Evolutionary conservation across 2,888 invertebrate species (phyloP), one percentile per base, ranked within the genome.

Genomic region (Drosophila fulvimacula): DNA sequence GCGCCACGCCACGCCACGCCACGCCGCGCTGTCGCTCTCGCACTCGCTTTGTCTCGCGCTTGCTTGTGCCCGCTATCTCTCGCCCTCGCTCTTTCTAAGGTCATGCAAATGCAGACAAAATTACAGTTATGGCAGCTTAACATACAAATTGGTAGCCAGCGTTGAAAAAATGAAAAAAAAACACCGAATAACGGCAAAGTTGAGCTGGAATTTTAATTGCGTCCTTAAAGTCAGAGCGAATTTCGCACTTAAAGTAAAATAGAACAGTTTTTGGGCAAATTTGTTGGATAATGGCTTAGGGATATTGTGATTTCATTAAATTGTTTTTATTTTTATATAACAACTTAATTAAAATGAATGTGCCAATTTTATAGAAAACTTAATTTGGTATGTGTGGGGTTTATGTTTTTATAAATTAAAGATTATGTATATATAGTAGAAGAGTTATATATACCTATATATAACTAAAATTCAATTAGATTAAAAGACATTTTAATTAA

Each of bases 71-170:
- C 30, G 3, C 41, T 53, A 15, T 6, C 41, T 15, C 30, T 15
- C 30, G 19, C 21, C 7, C 13, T 39, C 19, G 19, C 24, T 24
- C 34, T 34, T 17, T 56, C n/a, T 24, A 39, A 36, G 48, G n/a
- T 15, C 58, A 44, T 32, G 51, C 39, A 61, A 60, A 56, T 41
- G 59, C 53, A 72, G 67, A 67, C 72, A 58, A 61, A 73, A 67
- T 72, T 67, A 72, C 67, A 69, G 59, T 81, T 66, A 75, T 65
- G 60, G 49, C 76, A 69, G 81, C 81, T 81, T 81, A 81, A 72
- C 79, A 81, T 72, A 78, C 82, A 81, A 39, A 81, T 83, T 84
- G 62, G 75, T 67, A 65, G 63, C 44, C 56, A 17, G 24, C 13
- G 24, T 15, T 51, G 49, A 51, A 19, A 19, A 21, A 19, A 48